Conservation (phyloP, 2,113 vertebrate species). For the Entomyzon cyanotis region DNA sequence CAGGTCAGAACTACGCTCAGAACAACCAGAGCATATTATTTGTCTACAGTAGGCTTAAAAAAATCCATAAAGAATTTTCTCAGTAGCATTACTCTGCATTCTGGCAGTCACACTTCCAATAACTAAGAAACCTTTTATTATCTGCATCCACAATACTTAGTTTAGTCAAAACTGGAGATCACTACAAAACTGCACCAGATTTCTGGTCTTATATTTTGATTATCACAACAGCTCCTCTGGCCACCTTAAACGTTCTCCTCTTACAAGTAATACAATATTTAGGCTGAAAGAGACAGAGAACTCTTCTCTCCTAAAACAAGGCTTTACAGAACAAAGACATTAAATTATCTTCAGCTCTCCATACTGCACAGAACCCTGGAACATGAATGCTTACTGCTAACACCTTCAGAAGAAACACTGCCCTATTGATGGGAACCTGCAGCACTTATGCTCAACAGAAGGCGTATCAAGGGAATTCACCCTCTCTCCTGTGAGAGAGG, state of each 20-base stretch:
- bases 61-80: neutral
- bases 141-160: neutral
- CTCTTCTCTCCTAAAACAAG: neutral
- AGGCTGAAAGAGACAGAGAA: neutral
- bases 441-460: neutral
- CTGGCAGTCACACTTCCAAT: neutral
- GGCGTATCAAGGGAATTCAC: neutral
- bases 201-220: neutral
- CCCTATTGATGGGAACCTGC: neutral
- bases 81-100: neutral
- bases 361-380: neutral
- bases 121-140: neutral
- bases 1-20: neutral
- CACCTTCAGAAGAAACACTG: neutral
- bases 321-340: neutral
- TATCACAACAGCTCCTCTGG: neutral
- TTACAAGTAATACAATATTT: neutral
- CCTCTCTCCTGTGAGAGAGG: neutral
- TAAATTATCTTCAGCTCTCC: neutral
- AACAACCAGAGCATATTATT: neutral
- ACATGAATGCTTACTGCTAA: neutral
- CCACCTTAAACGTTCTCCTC: neutral
- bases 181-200: neutral
- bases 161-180: neutral
- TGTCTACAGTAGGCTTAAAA: neutral